These are phyloP conservation scores for Pangasius krempfi DNA, from an alignment of 2,797 vertebrate species.

Conservation along the genomic window DNA sequence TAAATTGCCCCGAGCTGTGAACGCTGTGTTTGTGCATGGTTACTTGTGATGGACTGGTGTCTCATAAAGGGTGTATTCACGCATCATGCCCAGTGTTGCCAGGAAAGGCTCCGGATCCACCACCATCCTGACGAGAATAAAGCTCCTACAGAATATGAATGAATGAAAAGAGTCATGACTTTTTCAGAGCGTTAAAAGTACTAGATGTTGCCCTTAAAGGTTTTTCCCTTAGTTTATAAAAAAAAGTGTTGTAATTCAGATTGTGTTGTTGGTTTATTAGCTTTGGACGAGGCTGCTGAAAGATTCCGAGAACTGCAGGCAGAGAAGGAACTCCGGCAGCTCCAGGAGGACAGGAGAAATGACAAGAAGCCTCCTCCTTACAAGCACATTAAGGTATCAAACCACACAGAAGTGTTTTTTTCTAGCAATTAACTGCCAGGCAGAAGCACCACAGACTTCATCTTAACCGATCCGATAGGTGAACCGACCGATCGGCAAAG, in stretches of 20 bases:
- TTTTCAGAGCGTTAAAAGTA: neutral
- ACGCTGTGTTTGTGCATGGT: neutral
- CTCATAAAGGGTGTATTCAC: neutral
- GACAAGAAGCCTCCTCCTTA: constrained; percentile 96
- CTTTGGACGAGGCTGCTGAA: constrained; percentile 91
- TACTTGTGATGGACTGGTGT: neutral
- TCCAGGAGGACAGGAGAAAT: constrained; percentile 94
- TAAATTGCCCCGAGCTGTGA: neutral
- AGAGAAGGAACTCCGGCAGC: constrained; percentile 92
- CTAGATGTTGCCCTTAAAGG: neutral
- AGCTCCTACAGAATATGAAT: neutral
- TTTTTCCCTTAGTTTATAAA: neutral
- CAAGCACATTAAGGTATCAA: constrained; percentile 92
- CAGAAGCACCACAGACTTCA: neutral
- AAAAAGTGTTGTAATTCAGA: neutral
- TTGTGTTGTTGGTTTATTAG: constrained; percentile 66
- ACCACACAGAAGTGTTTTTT: neutral
- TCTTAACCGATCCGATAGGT: constrained; percentile 73
- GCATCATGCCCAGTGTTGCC: neutral
- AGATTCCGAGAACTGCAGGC: constrained; percentile 95
- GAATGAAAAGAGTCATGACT: neutral
- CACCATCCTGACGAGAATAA: neutral
- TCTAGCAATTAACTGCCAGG: neutral
- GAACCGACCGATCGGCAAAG: constrained; percentile 92
- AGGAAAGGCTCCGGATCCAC: neutral